phyloP scores from a whole-genome alignment of 1,140 invertebrate species.

The Lycorma delicatula region DNA sequence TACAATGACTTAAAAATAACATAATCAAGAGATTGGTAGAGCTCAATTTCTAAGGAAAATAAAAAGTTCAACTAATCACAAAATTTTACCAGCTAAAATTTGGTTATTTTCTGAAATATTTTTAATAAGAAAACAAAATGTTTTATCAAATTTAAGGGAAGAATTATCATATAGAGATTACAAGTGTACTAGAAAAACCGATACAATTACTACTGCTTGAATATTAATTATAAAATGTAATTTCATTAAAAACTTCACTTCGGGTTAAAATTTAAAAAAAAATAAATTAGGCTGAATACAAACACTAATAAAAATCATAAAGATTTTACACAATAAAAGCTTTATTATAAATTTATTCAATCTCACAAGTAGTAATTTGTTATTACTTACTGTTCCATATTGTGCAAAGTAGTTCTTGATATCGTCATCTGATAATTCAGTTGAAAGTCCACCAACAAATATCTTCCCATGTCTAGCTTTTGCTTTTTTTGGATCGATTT shows the following conservation, averaged over 20 bases:
- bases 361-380: no score
- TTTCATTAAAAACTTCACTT: not conserved
- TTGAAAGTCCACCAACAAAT: conserved; percentile 86
- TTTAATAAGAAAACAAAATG: no score
- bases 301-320: not conserved
- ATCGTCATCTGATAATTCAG: conserved; percentile 84
- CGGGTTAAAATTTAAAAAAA: not conserved
- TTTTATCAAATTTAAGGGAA: not conserved
- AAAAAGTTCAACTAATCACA: no score
- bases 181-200: not conserved
- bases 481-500: conserved; percentile 91
- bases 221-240: not conserved
- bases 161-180: not conserved
- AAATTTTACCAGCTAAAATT: no score
- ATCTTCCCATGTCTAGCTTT: conserved; percentile 90
- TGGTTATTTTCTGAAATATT: no score
- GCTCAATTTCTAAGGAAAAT: no score
- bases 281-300: not conserved
- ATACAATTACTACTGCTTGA: not conserved
- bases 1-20: no score
- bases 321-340: not conserved
- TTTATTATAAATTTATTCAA: not conserved
- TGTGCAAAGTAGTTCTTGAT: conserved; percentile 85
- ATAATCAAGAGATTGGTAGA: no score
- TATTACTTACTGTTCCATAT: conserved; percentile 71